Base-by-base conservation (phyloP, 2,888 invertebrate species). In the Synanthedon formicaeformis region DNA sequence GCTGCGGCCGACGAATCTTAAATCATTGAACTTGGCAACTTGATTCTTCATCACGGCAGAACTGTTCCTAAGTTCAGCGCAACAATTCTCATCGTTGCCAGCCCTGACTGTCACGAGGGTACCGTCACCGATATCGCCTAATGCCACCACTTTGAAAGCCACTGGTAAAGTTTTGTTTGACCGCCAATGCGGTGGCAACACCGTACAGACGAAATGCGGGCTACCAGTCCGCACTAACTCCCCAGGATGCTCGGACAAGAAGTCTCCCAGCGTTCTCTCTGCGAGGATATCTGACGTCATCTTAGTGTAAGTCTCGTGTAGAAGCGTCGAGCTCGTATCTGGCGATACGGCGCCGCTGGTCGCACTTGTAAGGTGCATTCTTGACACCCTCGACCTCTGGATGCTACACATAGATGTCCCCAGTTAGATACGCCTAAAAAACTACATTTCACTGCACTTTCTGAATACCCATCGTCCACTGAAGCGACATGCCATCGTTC, bases 11-110 rank as follows among this genome's bases (percentile, higher is more conserved):
- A 99, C 97, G 89, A 99, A 99, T 78, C 99, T 91, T 69, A 99
- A 90, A 88, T 99, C 99, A 81, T 98, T 98, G 88, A 99, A 99
- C 88, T 98, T 97, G 64, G 99, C 99, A 67, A 99, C 96, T 80
- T 98, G 97, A 81, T 98, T 97, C 89, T 98, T 98, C 95, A 99
- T 97, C 71, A 97, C 93, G 40, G 99, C 97, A 52, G 96, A 95
- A 66, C 94, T 94, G 86, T 99, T 99, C 71, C 97, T 87, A 65
- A 98, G 83, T 80, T 99, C 99, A 48, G 97, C 98, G 75, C 96
- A 97, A 78, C 93, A 97, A 87, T 98, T 99, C 85, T 99, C 99
- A 71, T 99, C 99, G 84, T 99, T 99, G 16, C 99, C 99, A 14
- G 98, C 99, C 48, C 95, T 89, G 45, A 99, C 96, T 8, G 96